Base-by-base conservation (phyloP, 1,140 invertebrate genomes). In the Steinernema khuongi region DNA sequence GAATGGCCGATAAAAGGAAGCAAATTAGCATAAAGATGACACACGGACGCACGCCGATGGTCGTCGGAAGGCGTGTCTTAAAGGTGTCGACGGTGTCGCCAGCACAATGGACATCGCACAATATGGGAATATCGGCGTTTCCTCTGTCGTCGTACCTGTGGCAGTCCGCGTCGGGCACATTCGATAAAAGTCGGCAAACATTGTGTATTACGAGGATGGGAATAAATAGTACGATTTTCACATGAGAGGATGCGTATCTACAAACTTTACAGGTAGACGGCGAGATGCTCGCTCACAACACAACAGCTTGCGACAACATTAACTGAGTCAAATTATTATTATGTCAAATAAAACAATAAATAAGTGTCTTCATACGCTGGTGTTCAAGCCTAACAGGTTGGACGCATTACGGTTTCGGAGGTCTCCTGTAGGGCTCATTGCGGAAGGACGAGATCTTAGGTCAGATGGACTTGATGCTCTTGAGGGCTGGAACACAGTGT, bases 371-470 rank as follows among this genome's bases (percentile, higher is more conserved):
- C n/a, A 71, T 1, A 71, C 70, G 29, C 70, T 71, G 4, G 70
- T 71, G 70, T 71, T 71, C 29, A 71, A 44, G 17, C 70, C 70
- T 19, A 71, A 26, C 33, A 71, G 26, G 17, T 71, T 1, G 2
- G 29, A 11, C 14, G 33, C 70, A 22, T 36, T 26, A n/a, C 32
- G 11, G 29, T 71, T 31, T 4, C 44, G 70, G 1, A 36, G 19
- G 17, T 71, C 26, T 67, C 1, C 33, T 18, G 33, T 36, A 11
- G 32, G 30, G 18, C 70, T 44, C 33, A 32, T 26, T n/a, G 32
- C 70, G 1, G 44, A 11, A n/a, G 31, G n/a, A n/a, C 32, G 44
- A 44, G 44, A 71, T 71, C 70, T 1, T 18, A 36, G 32, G 19
- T 71, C 70, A 14, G 18, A 14, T n/a, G 70, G 70, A 30, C 33